Percentiles rank a stretch among this genome's conserved stretches.
These are phyloP conservation scores for Xanthia icteritia DNA, from an alignment of 2,888 invertebrate genomes.

Conservation along the genomic window DNA sequence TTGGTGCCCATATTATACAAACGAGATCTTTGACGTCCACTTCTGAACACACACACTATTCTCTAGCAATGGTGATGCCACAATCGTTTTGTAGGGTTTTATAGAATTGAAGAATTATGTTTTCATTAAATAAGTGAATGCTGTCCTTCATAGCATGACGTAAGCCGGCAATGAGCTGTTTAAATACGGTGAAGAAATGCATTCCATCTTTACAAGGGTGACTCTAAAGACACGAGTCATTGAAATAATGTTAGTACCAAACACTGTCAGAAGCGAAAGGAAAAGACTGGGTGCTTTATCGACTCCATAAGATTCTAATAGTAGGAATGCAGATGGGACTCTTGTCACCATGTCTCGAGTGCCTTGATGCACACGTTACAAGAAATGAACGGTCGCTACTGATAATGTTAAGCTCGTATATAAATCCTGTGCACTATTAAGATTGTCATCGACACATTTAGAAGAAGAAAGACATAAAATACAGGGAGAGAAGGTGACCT, in stretches of 20 bases:
- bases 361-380: too few relatives aligned
- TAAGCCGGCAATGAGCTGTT: neutral
- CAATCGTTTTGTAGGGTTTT: neutral
- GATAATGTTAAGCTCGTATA: neutral
- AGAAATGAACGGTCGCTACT: too few relatives aligned
- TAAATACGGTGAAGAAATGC: neutral
- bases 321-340: neutral
- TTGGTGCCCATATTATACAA: conserved; percentile 19
- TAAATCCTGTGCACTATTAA: neutral
- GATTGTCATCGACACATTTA: conserved; percentile 3
- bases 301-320: neutral
- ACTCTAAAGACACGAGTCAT: neutral
- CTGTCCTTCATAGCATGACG: neutral
- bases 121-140: neutral
- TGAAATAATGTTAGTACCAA: neutral
- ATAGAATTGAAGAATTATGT: neutral
- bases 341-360: too few relatives aligned
- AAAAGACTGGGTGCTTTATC: too few relatives aligned
- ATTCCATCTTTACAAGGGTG: too few relatives aligned
- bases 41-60: neutral
- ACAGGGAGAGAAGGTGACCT: neutral
- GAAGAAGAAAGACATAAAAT: neutral
- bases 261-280: neutral
- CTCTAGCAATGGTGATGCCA: neutral
- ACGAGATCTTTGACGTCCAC: conserved; percentile 1